A percentile compares a stretch with the other conserved stretches of the same genome.
These are phyloP conservation scores for Agonopterix alstromeriana DNA, from an alignment of 2,888 invertebrate genomes.

Conservation along the genomic window DNA sequence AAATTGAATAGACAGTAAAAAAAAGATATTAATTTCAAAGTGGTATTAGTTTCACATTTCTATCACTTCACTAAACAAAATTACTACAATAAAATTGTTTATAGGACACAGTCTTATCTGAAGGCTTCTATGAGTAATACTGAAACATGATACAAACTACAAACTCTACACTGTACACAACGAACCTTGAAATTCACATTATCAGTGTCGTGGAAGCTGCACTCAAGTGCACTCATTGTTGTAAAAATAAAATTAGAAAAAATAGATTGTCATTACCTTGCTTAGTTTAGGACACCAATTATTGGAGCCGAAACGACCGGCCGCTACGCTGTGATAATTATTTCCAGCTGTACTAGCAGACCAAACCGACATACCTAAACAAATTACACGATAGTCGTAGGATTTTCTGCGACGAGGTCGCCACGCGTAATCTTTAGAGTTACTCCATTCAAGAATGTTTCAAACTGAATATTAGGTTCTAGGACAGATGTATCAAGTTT, in stretches of 20 bases:
- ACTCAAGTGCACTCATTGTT: not conserved
- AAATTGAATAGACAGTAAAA: no score
- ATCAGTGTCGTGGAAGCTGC: constrained; percentile 1
- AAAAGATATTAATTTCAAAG: no score
- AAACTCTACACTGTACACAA: not conserved
- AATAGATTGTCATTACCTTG: constrained; percentile 49
- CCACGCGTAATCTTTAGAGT: constrained; percentile 11
- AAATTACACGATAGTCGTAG: constrained; percentile 59
- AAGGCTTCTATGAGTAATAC: no score
- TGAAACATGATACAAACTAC: no score
- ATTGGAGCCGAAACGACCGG: constrained; percentile 60
- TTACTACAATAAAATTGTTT: no score
- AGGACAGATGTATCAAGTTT: not conserved
- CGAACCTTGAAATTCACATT: constrained; percentile 3
- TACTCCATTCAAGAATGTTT: constrained; percentile 4
- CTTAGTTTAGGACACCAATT: constrained; percentile 67
- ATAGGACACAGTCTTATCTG: no score
- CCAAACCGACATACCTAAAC: constrained; percentile 83
- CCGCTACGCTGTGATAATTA: constrained; percentile 62
- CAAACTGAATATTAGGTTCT: not conserved
- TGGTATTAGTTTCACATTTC: no score
- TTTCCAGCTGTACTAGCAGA: constrained; percentile 80
- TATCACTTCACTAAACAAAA: no score
- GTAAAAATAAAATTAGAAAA: constrained; percentile 1
- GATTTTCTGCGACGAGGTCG: constrained; percentile 59